Conservation (phyloP, 2,888 invertebrate species). For the Lymantria dispar region DNA sequence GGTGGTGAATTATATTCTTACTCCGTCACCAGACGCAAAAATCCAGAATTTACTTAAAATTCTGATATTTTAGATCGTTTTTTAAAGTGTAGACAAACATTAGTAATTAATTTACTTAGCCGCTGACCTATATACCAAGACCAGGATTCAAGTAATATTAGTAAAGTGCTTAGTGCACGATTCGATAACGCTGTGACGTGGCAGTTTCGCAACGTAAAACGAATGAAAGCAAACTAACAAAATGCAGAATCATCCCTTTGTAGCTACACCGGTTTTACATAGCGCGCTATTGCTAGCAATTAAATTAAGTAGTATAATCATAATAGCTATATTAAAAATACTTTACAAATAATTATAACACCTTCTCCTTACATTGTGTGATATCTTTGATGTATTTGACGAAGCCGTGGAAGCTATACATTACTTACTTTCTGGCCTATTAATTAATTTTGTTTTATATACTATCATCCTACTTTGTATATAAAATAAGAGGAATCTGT, state of each 20-base stretch:
- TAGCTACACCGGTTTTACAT: slow-evolving; percentile 25
- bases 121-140: slow-evolving; percentile 12
- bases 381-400: no score
- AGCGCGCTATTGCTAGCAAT: slow-evolving; percentile 20
- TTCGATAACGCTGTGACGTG: slow-evolving; percentile 38
- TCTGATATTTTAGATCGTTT: no score
- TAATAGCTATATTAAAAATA: no score
- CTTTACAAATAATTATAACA: not conserved
- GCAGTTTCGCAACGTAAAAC: slow-evolving; percentile 33
- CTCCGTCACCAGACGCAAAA: no score
- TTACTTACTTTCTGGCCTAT: no score
- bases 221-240: slow-evolving; percentile 32
- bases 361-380: no score
- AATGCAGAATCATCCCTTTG: slow-evolving; percentile 32
- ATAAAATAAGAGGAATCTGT: no score
- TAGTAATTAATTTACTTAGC: not conserved
- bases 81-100: not conserved
- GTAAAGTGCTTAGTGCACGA: slow-evolving; percentile 26
- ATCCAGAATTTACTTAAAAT: no score
- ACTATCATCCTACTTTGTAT: no score
- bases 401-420: no score
- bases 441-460: no score
- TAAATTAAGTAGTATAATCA: slow-evolving; percentile 20
- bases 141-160: slow-evolving; percentile 15
- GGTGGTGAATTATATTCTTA: no score